Evolutionary conservation across 2,797 vertebrate genomes (phyloP).

Genomic region (Mormyrops boulengeri): DNA sequence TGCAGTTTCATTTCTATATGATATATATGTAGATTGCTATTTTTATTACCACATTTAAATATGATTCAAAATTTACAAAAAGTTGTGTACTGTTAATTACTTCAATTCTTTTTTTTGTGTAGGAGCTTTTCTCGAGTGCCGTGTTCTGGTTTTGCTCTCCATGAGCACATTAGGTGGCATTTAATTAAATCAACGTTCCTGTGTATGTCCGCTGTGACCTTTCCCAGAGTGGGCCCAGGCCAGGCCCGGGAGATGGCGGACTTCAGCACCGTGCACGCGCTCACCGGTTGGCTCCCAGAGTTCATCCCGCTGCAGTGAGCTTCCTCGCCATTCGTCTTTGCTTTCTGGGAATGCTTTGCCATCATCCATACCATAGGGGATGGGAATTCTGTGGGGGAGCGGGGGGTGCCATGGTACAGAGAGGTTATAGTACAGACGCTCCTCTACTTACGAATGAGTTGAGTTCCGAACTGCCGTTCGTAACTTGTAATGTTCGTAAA

Average conservation of each 20-base stretch:
- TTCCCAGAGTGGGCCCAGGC: slow-evolving; percentile 54
- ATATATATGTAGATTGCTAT: background rate
- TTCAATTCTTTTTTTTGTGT: background rate
- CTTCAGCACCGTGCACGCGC: slow-evolving; percentile 73
- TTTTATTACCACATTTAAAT: background rate
- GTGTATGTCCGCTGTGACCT: slow-evolving; percentile 11
- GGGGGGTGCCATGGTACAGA: background rate
- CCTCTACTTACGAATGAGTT: too few species aligned
- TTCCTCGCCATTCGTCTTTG: background rate
- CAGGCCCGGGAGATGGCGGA: slow-evolving; percentile 69
- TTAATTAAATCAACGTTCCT: background rate
- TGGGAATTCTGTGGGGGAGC: background rate
- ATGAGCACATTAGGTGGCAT: background rate
- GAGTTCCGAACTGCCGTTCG: too few species aligned
- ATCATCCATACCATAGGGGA: background rate
- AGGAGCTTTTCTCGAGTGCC: background rate
- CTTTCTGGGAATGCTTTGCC: slow-evolving; percentile 17
- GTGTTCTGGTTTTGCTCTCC: background rate
- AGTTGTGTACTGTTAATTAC: background rate
- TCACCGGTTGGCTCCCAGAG: slow-evolving; percentile 90
- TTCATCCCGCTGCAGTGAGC: slow-evolving; percentile 75
- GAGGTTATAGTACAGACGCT: background rate
- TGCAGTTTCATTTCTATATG: background rate
- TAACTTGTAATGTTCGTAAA: too few species aligned
- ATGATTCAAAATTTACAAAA: background rate